Evolutionary conservation across 2,113 vertebrate genomes (phyloP).

Genomic region (Lepus americanus): DNA sequence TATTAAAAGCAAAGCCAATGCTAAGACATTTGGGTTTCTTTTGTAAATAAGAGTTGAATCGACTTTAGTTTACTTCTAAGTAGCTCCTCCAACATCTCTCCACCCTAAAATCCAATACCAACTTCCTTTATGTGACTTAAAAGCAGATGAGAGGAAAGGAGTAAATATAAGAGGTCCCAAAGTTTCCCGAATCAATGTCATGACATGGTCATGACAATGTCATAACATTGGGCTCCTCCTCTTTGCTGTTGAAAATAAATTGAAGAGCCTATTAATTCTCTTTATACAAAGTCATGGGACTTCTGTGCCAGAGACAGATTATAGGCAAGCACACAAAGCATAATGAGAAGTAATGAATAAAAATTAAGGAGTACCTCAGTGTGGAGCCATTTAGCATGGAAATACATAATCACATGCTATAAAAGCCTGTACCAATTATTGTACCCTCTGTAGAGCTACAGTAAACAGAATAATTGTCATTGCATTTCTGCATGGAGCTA

Average conservation of each 20-base stretch:
- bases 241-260: background rate
- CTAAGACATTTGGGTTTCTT: background rate
- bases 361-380: background rate
- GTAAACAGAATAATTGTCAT: background rate
- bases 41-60: background rate
- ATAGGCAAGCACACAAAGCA: background rate
- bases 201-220: background rate
- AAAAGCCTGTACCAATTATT: background rate
- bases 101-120: background rate
- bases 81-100: background rate
- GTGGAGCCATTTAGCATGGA: background rate
- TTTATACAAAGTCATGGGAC: background rate
- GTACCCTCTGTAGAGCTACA: background rate
- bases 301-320: background rate
- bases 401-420: background rate
- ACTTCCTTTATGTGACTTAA: constrained; percentile 47
- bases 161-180: background rate
- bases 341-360: background rate
- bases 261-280: constrained; percentile 7
- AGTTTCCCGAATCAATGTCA: background rate
- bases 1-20: background rate
- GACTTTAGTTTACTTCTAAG: background rate
- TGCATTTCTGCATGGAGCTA: background rate
- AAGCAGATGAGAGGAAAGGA: background rate
- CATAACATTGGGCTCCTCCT: background rate